phyloP scores from a whole-genome alignment of 2,888 invertebrate species.

The Lordiphosa fenestrarum region DNA sequence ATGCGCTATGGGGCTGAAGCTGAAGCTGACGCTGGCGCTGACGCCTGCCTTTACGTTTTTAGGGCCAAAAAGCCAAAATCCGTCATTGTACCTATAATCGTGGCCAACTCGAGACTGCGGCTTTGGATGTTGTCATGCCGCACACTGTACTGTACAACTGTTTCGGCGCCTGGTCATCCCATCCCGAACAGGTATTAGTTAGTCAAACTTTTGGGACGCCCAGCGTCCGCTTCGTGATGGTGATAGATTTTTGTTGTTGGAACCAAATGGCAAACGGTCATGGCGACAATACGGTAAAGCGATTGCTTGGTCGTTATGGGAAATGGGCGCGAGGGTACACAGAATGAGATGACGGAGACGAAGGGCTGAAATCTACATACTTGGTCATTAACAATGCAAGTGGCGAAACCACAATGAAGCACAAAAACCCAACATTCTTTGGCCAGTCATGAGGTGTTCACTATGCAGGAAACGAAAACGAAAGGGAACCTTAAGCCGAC shows the following conservation, averaged over 20 bases:
- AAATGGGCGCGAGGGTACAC: conserved; percentile 15
- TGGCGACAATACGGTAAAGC: conserved; percentile 37
- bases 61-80: conserved; percentile 42
- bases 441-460: too few species aligned
- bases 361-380: too few species aligned
- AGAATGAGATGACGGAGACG: conserved; percentile 29
- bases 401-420: too few species aligned
- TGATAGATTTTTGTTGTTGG: conserved; percentile 42
- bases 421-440: too few species aligned
- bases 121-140: conserved; percentile 56
- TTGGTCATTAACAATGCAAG: too few species aligned
- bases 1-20: conserved; percentile 7
- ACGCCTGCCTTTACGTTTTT: conserved; percentile 10
- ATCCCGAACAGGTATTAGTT: conserved; percentile 66
- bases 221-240: conserved; percentile 64
- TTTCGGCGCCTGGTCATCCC: conserved; percentile 58
- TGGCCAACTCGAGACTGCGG: conserved; percentile 22
- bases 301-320: conserved; percentile 33
- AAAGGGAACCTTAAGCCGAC: too few species aligned
- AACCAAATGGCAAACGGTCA: conserved; percentile 56
- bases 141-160: conserved; percentile 17
- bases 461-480: too few species aligned
- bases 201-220: conserved; percentile 56
- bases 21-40: conserved; percentile 2
- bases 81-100: conserved; percentile 43